Percentiles rank a stretch among this genome's conserved stretches.
Conservation (phyloP, 1,140 invertebrate genomes). For the Colletes gigas region DNA sequence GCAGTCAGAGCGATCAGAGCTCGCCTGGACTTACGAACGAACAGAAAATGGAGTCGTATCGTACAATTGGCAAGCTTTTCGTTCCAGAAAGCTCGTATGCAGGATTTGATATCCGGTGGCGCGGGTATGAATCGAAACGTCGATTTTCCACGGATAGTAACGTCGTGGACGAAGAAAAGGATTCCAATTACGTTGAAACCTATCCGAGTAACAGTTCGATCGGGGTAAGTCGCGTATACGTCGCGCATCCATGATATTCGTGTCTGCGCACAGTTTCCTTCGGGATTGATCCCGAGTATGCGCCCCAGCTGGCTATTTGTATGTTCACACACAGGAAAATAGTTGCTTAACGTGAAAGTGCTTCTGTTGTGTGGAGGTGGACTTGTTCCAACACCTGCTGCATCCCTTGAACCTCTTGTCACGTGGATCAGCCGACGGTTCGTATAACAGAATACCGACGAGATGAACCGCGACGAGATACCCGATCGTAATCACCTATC, state of each 20-base stretch:
- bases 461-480: neutral
- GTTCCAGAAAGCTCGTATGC: no score
- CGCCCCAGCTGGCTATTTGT: slow-evolving; percentile 36
- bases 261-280: slow-evolving; percentile 41
- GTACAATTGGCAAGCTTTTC: no score
- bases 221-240: neutral
- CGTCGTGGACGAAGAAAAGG: no score
- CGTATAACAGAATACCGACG: neutral
- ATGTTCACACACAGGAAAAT: slow-evolving; percentile 35
- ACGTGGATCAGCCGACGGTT: slow-evolving; percentile 40
- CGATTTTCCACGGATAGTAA: neutral
- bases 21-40: no score
- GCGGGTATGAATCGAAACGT: neutral
- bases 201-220: neutral
- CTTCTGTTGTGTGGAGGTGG: slow-evolving; percentile 29
- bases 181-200: neutral
- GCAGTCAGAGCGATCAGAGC: no score
- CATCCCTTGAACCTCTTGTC: slow-evolving; percentile 35
- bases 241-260: slow-evolving; percentile 42
- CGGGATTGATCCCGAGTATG: slow-evolving; percentile 58
- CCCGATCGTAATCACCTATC: neutral
- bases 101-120: no score
- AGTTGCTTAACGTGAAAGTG: slow-evolving; percentile 26
- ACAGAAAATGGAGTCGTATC: no score
- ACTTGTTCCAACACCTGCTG: slow-evolving; percentile 49